Conservation (phyloP, 2,797 vertebrate species). For the Mormyrops boulengeri region DNA sequence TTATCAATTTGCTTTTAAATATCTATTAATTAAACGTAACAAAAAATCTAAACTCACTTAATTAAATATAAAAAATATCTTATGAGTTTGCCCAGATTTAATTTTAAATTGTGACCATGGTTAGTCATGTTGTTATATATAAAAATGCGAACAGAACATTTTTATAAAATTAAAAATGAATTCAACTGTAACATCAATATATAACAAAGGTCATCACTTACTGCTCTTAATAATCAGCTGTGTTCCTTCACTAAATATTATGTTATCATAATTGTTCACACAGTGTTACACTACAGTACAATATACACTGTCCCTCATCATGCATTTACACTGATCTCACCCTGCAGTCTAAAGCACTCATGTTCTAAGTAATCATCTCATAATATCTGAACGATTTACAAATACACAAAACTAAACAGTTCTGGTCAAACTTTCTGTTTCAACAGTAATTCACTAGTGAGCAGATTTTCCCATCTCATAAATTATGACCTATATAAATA, state of each 20-base stretch:
- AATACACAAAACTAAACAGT: not conserved
- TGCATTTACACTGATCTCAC: not conserved
- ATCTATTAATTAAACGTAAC: not conserved
- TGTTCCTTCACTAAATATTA: not conserved
- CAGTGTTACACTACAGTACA: not conserved
- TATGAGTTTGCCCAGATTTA: not conserved
- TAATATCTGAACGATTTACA: not conserved
- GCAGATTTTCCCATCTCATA: not conserved
- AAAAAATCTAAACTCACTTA: not conserved
- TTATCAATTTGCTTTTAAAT: not conserved
- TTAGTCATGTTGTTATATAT: not conserved
- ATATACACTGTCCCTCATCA: not conserved
- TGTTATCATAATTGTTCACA: not conserved
- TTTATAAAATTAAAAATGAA: not conserved
- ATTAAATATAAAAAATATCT: not conserved
- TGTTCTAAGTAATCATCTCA: not conserved
- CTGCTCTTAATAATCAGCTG: not conserved
- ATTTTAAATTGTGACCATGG: not conserved
- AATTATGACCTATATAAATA: not conserved
- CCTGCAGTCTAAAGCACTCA: not conserved
- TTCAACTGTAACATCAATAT: not conserved
- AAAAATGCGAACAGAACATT: not conserved
- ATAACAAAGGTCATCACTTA: not conserved
- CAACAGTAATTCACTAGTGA: not conserved
- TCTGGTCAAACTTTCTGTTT: not conserved